These are phyloP conservation scores for Cyprinodon diabolis DNA, from an alignment of 2,797 vertebrate species.

Conservation along the genomic window DNA sequence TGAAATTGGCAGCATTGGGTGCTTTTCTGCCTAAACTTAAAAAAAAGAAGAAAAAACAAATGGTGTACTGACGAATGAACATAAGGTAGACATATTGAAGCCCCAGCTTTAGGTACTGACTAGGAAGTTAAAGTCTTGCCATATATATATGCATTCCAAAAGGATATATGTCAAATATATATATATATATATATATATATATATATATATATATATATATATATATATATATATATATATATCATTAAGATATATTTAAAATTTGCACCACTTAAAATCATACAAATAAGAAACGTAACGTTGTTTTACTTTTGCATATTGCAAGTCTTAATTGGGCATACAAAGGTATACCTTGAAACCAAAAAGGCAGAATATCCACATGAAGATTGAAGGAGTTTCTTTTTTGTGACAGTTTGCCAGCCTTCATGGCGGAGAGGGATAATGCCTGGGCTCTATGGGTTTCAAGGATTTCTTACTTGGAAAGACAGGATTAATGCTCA, in stretches of 20 bases:
- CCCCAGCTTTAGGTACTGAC: background rate
- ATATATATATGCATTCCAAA: background rate
- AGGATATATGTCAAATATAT: background rate
- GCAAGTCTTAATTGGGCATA: background rate
- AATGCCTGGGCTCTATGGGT: background rate
- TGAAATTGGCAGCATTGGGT: background rate
- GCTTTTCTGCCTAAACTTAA: background rate
- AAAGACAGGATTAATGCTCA: background rate
- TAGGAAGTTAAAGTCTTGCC: background rate
- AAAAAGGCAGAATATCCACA: conserved; percentile 10
- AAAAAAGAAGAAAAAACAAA: no score
- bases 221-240: background rate
- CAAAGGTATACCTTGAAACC: conserved; percentile 8
- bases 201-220: background rate
- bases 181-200: background rate
- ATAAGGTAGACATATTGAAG: background rate
- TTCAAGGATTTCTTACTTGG: background rate
- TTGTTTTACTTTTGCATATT: background rate
- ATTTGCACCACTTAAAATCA: background rate
- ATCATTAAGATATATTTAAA: background rate
- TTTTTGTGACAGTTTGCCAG: conserved; percentile 6
- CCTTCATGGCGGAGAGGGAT: background rate
- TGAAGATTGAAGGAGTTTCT: background rate
- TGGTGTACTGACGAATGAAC: no score
- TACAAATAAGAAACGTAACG: background rate